Conservation (phyloP, 2,888 invertebrate species). For the Colletes collaris region DNA sequence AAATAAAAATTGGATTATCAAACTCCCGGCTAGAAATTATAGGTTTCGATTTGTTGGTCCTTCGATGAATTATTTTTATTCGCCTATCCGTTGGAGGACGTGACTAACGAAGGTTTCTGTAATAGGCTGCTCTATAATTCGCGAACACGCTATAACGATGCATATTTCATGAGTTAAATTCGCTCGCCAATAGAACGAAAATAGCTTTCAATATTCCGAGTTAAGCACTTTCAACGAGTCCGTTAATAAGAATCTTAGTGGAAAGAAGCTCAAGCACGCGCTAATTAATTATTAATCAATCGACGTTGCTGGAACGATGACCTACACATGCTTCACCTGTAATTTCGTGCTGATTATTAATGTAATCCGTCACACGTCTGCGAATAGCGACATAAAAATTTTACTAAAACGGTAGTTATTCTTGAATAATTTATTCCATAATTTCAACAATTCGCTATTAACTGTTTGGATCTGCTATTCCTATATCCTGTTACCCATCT, state of each 20-base stretch:
- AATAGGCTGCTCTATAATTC: not conserved
- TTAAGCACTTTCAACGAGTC: conserved; percentile 25
- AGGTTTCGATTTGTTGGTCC: not conserved
- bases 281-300: conserved; percentile 51
- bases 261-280: not conserved
- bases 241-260: conserved; percentile 44
- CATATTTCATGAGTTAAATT: conserved; percentile 9
- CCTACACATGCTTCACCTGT: not conserved
- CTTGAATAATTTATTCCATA: too few relatives aligned
- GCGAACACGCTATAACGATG: not conserved
- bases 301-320: not conserved
- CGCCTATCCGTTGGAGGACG: not conserved
- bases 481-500: too few relatives aligned
- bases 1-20: not conserved
- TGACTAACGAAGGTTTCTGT: conserved; percentile 2
- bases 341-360: conserved; percentile 5
- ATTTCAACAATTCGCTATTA: too few relatives aligned
- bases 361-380: not conserved
- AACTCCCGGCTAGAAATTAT: not conserved
- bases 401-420: too few relatives aligned
- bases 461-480: too few relatives aligned
- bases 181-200: conserved; percentile 9
- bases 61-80: not conserved
- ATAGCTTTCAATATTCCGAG: conserved; percentile 36
- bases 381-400: too few relatives aligned